A percentile compares a stretch with the other conserved stretches of the same genome.
Evolutionary conservation across 2,113 vertebrate species (phyloP).

Genomic region (Seriola aureovittata): DNA sequence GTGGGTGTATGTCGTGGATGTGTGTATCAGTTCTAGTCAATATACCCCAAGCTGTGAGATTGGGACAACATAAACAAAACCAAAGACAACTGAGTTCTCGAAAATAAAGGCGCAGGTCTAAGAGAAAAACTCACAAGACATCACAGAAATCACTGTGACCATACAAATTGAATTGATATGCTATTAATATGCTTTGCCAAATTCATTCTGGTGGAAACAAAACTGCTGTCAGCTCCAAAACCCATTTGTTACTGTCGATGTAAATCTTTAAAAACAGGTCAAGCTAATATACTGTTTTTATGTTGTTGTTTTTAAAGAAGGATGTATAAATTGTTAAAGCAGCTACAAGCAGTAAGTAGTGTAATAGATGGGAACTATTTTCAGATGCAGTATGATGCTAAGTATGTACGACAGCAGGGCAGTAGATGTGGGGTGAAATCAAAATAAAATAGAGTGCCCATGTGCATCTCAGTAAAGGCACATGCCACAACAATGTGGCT

Average conservation of each 20-base stretch:
- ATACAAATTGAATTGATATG: not conserved
- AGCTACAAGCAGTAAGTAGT: not conserved
- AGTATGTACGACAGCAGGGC: not conserved
- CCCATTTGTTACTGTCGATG: too few species aligned
- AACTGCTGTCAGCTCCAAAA: too few species aligned
- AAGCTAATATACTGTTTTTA: not conserved
- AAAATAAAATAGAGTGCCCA: not conserved
- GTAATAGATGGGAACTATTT: not conserved
- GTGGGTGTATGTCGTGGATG: not conserved
- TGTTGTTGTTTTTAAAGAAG: too few species aligned
- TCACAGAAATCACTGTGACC: not conserved
- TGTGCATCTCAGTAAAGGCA: not conserved
- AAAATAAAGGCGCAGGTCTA: not conserved
- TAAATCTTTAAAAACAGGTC: not conserved
- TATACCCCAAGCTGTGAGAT: constrained; percentile 18
- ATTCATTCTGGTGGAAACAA: not conserved
- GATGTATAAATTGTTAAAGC: not conserved
- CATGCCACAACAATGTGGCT: too few species aligned
- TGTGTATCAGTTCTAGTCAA: not conserved
- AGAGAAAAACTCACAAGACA: not conserved
- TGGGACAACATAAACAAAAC: constrained; percentile 4
- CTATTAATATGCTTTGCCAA: not conserved
- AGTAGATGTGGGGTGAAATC: not conserved
- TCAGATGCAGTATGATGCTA: not conserved
- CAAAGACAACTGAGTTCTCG: not conserved